A percentile compares a stretch with the other conserved stretches of the same genome.
These are phyloP conservation scores for Hybos culiciformis DNA, from an alignment of 2,888 invertebrate genomes.

Conservation along the genomic window DNA sequence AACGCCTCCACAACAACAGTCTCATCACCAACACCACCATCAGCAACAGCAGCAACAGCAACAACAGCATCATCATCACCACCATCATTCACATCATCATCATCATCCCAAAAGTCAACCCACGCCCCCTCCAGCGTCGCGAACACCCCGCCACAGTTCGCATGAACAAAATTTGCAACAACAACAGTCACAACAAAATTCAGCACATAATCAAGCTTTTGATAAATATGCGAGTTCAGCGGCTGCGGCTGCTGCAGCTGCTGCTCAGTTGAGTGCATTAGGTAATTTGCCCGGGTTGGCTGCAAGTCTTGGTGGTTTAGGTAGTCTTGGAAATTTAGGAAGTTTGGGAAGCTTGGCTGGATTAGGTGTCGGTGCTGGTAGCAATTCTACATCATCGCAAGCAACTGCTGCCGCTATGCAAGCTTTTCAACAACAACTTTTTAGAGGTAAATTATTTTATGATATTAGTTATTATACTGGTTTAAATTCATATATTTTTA, in stretches of 20 bases:
- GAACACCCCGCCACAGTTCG: conserved; percentile 14
- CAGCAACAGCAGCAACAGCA: conserved; percentile 19
- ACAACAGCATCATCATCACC: conserved; percentile 27
- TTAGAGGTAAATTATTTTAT: conserved; percentile 48
- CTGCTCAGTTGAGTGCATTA: conserved; percentile 30
- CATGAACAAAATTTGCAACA: conserved; percentile 21
- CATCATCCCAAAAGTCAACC: conserved; percentile 21
- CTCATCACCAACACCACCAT: conserved; percentile 19
- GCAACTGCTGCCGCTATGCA: conserved; percentile 62
- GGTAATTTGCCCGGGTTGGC: conserved; percentile 29
- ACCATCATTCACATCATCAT: conserved; percentile 25
- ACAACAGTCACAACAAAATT: conserved; percentile 21
- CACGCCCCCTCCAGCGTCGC: conserved; percentile 25
- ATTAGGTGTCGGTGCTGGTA: conserved; percentile 17
- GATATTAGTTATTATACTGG: conserved; percentile 1
- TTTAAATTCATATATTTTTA: conserved; percentile 10
- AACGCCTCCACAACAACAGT: conserved; percentile 21
- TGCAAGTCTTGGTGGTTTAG: conserved; percentile 21
- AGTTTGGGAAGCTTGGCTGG: conserved; percentile 29
- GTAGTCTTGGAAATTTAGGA: conserved; percentile 25
- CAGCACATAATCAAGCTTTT: conserved; percentile 24
- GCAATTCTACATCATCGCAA: conserved; percentile 27
- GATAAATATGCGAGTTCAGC: conserved; percentile 36
- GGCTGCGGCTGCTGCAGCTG: conserved; percentile 40
- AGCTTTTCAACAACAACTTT: conserved; percentile 69